These are phyloP conservation scores for Botia kubotai DNA, from an alignment of 2,797 vertebrate species.

Conservation along the genomic window DNA sequence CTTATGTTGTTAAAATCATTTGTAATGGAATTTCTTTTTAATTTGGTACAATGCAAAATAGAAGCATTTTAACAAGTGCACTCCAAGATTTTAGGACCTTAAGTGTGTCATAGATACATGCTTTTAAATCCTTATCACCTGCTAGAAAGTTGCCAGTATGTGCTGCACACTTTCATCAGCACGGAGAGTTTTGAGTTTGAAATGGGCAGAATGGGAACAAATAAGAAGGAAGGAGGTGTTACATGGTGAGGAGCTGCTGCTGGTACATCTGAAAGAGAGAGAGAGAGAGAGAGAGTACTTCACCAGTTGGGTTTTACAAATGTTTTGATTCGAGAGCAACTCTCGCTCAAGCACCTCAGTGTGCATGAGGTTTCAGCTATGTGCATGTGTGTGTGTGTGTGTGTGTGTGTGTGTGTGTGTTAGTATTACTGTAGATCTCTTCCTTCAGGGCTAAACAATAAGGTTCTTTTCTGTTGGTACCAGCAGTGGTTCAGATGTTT, in stretches of 20 bases:
- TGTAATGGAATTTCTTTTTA: neutral
- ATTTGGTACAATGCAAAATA: neutral
- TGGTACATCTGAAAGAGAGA: neutral
- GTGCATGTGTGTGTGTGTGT: neutral
- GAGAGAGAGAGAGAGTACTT: neutral
- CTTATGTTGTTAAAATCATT: neutral
- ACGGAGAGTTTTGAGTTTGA: slow-evolving; percentile 17
- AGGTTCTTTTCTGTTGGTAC: neutral
- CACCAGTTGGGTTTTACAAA: slow-evolving; percentile 21
- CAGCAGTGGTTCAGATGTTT: neutral
- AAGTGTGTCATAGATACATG: slow-evolving; percentile 39
- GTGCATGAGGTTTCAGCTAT: neutral
- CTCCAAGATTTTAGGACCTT: neutral
- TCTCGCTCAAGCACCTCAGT: neutral
- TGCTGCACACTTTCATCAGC: slow-evolving; percentile 2
- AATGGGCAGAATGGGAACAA: slow-evolving; percentile 21
- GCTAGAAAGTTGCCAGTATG: slow-evolving; percentile 57
- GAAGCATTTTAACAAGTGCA: neutral
- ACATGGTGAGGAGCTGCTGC: neutral
- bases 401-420: neutral
- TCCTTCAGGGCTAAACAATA: neutral
- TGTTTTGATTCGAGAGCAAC: slow-evolving; percentile 28
- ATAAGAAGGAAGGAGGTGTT: slow-evolving; percentile 7
- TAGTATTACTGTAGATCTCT: slow-evolving; percentile 17
- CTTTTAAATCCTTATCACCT: slow-evolving; percentile 55